A percentile compares a stretch with the other conserved stretches of the same genome.
phyloP scores from a whole-genome alignment of 2,888 invertebrate genomes.

The Chymomyza amoena region DNA sequence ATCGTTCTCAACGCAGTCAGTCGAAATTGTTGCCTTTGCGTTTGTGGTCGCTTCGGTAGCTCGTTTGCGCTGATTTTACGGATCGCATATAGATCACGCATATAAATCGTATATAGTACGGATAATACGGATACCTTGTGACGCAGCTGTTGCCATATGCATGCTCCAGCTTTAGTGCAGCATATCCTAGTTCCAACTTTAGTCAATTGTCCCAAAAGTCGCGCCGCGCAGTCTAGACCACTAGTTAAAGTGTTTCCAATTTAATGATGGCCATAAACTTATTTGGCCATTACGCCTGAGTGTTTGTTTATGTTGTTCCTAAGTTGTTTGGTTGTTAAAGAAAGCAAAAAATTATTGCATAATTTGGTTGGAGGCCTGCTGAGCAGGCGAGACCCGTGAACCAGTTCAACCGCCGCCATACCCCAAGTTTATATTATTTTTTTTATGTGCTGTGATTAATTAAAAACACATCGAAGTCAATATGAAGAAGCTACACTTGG shows the following conservation, averaged over 20 bases:
- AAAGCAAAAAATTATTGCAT: conserved; percentile 57
- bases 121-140: conserved; percentile 7
- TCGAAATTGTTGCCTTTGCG: conserved; percentile 67
- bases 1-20: conserved; percentile 38
- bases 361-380: conserved; percentile 40
- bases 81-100: neutral
- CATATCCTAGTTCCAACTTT: neutral
- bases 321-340: conserved; percentile 19
- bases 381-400: neutral
- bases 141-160: conserved; percentile 27
- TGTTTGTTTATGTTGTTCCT: conserved; percentile 63
- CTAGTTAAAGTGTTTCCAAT: conserved; percentile 29
- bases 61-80: neutral
- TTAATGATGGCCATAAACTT: conserved; percentile 41
- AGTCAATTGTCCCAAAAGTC: too few species aligned
- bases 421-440: neutral
- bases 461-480: conserved; percentile 6
- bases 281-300: conserved; percentile 40
- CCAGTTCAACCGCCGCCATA: neutral
- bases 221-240: neutral
- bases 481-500: conserved; percentile 75
- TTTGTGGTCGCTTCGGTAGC: conserved; percentile 57
- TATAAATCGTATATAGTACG: conserved; percentile 39
- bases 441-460: conserved; percentile 30
- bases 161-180: neutral